Percentiles rank a stretch among this genome's conserved stretches.
phyloP scores from a whole-genome alignment of 92 coral and sea anemone species.

The Bergia sp. region DNA sequence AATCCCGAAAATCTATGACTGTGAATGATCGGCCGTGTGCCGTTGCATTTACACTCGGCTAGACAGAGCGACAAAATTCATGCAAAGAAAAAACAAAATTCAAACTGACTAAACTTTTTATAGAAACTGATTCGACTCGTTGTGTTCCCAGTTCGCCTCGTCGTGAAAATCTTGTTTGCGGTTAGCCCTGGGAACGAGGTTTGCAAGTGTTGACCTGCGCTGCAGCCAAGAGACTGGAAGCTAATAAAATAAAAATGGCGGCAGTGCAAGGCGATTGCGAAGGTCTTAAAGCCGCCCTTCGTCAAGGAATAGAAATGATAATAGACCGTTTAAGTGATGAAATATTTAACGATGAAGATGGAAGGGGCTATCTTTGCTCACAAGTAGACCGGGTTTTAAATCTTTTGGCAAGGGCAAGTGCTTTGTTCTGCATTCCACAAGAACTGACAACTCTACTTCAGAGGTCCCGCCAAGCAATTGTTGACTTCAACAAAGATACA shows the following conservation, averaged over 20 bases:
- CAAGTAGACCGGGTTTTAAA: slow-evolving; percentile 16
- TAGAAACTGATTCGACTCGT: too few species aligned
- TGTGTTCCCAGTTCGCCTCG: too few species aligned
- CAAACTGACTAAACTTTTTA: too few species aligned
- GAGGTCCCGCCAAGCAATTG: slow-evolving; percentile 44
- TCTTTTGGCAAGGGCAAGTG: slow-evolving; percentile 36
- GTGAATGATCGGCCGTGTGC: too few species aligned
- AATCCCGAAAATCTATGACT: too few species aligned
- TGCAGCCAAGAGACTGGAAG: not conserved
- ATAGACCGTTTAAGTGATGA: slow-evolving; percentile 25
- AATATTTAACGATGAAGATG: slow-evolving; percentile 12
- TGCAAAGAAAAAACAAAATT: too few species aligned
- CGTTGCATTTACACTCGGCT: too few species aligned
- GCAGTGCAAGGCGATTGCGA: slow-evolving; percentile 9
- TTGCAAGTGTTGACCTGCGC: too few species aligned
- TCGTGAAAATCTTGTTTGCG: too few species aligned
- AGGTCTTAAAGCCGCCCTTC: slow-evolving; percentile 39
- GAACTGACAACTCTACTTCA: slow-evolving; percentile 46
- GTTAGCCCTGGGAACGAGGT: too few species aligned
- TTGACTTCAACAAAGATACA: slow-evolving; percentile 23
- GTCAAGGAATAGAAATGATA: not conserved
- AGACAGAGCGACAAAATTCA: too few species aligned
- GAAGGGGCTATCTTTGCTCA: not conserved
- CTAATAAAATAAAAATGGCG: not conserved
- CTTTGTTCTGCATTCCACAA: slow-evolving; percentile 38